Base-by-base conservation (phyloP, 2,888 invertebrate species). In the Tinea trinotella region DNA sequence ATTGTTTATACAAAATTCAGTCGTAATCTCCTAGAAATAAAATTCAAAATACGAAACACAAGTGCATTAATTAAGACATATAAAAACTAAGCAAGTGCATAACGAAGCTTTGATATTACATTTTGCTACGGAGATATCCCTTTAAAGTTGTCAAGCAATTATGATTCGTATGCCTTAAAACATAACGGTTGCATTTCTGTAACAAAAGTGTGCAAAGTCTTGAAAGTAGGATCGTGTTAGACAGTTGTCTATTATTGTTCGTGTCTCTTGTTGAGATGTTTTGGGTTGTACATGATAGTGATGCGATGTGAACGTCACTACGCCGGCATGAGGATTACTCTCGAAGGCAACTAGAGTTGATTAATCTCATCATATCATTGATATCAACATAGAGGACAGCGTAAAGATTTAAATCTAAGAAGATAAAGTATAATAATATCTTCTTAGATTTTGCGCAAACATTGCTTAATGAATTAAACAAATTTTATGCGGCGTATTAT, bases 61-160 rank as follows among this genome's bases (percentile, higher is more conserved):
- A 7, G 18, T 3, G 0, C 1, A 0, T 10, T 12, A 19, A 1
- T 20, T 56, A 24, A 17, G 18, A 55, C 30, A 7, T 30, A 10
- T 30, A 4, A 30, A 30, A 30, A 30, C 2, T 7, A 4, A 2
- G 55, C 57, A 56, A 62, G 57, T 20, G 61, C 62, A 67, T 70
- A 71, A 68, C 72, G 71, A 70, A 71, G 71, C 73, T 68, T 66
- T 67, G 67, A 68, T 71, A 71, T 71, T 74, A 67, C 68, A 60
- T 59, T 57, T 30, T 30, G 30, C 30, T 30, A 30, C 30, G 7
- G 30, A 30, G 30, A 30, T 30, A 30, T 7, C 7, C 30, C 30
- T 7, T 30, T 30, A 10, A 2, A 30, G 30, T 30, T 30, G 30
- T 30, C 30, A 30, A 30, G 30, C 30, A 30, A 30, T 30, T 30